These are phyloP conservation scores for Malurus cyaneus DNA, from an alignment of 2,113 vertebrate genomes.

Conservation along the genomic window DNA sequence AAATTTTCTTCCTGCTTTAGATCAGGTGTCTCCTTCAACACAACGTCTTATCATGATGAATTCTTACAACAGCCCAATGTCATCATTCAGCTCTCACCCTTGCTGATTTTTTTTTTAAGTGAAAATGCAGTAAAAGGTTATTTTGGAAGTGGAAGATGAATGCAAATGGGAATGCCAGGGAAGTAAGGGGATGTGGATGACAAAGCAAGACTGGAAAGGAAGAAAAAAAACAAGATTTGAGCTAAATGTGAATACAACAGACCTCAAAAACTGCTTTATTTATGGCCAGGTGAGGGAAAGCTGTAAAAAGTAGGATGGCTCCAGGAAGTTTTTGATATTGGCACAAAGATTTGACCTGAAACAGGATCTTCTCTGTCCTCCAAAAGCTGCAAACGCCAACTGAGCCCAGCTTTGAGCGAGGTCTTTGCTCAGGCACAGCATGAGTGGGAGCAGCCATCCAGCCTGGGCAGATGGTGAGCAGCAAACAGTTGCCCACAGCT, in stretches of 20 bases:
- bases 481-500: slow-evolving; percentile 16
- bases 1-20: neutral
- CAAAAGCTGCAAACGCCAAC: neutral
- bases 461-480: slow-evolving; percentile 32
- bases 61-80: neutral
- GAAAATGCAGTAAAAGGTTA: neutral
- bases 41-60: rapidly evolving
- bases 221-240: neutral
- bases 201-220: neutral
- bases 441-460: neutral
- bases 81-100: neutral
- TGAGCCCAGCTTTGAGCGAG: neutral
- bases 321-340: neutral
- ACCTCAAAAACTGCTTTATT: neutral
- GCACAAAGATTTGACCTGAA: neutral
- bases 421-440: neutral
- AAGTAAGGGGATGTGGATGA: neutral
- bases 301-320: neutral
- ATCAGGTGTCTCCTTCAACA: neutral
- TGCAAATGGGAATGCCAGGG: neutral
- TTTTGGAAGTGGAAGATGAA: neutral
- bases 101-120: neutral
- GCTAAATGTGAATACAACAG: neutral
- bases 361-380: neutral
- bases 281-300: neutral